A percentile compares a stretch with the other conserved stretches of the same genome.
Conservation (phyloP, 2,888 invertebrate species). For the Nemoura dubitans region DNA sequence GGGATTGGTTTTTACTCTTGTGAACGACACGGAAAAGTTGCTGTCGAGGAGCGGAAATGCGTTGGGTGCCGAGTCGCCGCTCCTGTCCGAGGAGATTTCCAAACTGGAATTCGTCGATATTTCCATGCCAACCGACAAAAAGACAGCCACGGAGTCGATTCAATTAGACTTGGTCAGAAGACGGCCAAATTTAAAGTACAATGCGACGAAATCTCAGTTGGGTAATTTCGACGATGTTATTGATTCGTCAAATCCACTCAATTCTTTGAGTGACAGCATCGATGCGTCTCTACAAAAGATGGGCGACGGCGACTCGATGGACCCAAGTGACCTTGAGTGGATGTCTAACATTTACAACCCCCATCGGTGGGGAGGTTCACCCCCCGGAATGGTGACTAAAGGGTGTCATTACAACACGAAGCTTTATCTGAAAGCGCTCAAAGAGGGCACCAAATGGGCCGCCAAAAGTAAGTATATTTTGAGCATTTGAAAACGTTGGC, state of each 20-base stretch:
- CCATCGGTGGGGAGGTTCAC: slow-evolving; percentile 63
- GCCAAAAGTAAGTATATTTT: slow-evolving; percentile 75
- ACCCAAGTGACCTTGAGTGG: slow-evolving; percentile 66
- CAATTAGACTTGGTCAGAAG: not conserved
- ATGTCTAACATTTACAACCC: slow-evolving; percentile 73
- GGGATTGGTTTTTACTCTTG: not conserved
- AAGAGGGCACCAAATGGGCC: slow-evolving; percentile 75
- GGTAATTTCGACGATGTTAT: not conserved
- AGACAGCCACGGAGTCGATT: not conserved
- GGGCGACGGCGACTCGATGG: not conserved
- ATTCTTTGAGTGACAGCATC: slow-evolving; percentile 8
- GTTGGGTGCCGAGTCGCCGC: not conserved
- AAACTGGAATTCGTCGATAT: slow-evolving; percentile 25
- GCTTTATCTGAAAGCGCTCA: slow-evolving; percentile 67
- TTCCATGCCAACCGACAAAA: not conserved
- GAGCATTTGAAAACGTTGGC: too few relatives aligned
- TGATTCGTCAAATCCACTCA: not conserved
- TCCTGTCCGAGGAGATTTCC: slow-evolving; percentile 14
- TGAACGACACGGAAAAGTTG: not conserved
- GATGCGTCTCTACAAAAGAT: not conserved
- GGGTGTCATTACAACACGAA: slow-evolving; percentile 67
- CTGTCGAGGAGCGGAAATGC: not conserved
- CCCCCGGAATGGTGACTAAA: slow-evolving; percentile 64
- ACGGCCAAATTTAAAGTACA: slow-evolving; percentile 1
- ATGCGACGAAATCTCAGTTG: not conserved